Evolutionary conservation across 2,113 vertebrate genomes (phyloP).

Genomic region (Hiodon alosoides): DNA sequence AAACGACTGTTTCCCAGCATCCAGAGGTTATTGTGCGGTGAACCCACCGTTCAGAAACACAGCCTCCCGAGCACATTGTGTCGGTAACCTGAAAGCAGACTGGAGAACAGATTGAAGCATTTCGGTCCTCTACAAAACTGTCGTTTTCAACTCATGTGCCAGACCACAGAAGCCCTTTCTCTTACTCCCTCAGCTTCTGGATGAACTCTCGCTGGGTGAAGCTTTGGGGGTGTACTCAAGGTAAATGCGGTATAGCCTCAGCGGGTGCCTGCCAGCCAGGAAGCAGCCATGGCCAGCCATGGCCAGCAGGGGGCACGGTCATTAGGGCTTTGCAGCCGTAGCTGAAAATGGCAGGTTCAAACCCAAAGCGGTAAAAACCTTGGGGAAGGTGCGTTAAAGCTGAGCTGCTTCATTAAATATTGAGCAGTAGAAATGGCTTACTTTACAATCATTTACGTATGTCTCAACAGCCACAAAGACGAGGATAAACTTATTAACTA

Average conservation of each 20-base stretch:
- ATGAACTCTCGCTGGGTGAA: not conserved
- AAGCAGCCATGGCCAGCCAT: not conserved
- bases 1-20: not conserved
- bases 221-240: not conserved
- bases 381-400: too few species aligned
- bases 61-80: not conserved
- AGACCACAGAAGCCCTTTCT: not conserved
- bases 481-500: too few species aligned
- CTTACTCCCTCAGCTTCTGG: not conserved
- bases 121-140: not conserved
- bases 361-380: not conserved
- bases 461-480: too few species aligned
- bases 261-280: not conserved
- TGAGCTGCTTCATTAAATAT: too few species aligned
- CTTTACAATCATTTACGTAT: too few species aligned
- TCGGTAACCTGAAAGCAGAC: not conserved
- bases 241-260: not conserved
- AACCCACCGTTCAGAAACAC: not conserved
- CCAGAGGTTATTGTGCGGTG: conserved; percentile 9
- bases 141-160: not conserved
- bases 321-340: not conserved
- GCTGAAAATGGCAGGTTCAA: not conserved
- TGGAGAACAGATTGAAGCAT: too few species aligned
- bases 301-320: not conserved
- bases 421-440: too few species aligned